Evolutionary conservation across 2,888 invertebrate genomes (phyloP), one percentile per base, ranked within the genome.

Genomic region (Dryomyza anilis): DNA sequence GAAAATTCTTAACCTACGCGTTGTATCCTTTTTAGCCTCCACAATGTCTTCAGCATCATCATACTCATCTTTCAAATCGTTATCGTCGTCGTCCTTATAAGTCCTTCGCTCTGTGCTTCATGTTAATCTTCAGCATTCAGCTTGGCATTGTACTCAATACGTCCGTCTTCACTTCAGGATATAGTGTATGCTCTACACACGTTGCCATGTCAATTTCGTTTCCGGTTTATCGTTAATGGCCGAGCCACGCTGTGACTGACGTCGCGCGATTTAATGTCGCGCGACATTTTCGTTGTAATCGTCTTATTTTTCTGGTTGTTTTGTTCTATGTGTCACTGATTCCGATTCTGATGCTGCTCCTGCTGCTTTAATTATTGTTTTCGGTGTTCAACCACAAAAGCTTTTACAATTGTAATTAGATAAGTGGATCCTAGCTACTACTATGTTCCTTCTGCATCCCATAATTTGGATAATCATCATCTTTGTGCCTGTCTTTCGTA

Each of bases 281-380:
- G 7, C 7, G 43, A 23, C 39, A 55, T 33, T 55, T 55, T 23
- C 48, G 48, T 23, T 50, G 27, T n/a, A 53, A 48, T 59, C 23
- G n/a, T n/a, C 16, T 23, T 48, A 21, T 46, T 46, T 23, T 23
- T 23, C 7, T 23, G 48, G 36, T 33, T 33, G 59, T 60, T n/a
- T n/a, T 60, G 46, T 30, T 46, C 23, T 52, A 29, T 4, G 29
- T 53, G 10, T 30, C 3, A n/a, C n/a, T 6, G n/a, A 10, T 57
- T 57, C 27, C 23, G n/a, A n/a, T 43, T 25, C 36, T 39, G 16
- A 10, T 36, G 25, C 36, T 48, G 56, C 10, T 30, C 27, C 57
- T 65, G 33, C 64, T 56, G 30, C 12, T 21, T 21, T 55, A 55
- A 55, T 55, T 33, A 55, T 55, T 55, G 55, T 55, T 55, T 55